Evolutionary conservation across 2,797 vertebrate species (phyloP).

Genomic region (Sphaeramia orbicularis): DNA sequence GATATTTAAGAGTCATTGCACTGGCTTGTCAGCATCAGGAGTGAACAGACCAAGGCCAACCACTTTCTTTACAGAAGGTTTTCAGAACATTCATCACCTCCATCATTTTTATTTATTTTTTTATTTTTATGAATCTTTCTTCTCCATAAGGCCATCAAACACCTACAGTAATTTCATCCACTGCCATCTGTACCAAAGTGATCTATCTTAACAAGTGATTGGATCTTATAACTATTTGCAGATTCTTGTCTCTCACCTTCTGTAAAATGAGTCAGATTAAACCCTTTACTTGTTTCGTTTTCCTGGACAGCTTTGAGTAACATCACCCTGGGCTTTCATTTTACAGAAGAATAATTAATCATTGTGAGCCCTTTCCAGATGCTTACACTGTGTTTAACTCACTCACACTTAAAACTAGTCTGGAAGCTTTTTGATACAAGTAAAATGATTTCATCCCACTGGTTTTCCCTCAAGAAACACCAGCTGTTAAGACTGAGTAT

Average conservation of each 20-base stretch:
- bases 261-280: constrained; percentile 27
- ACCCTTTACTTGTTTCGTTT: constrained; percentile 15
- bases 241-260: background rate
- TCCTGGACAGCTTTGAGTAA: too few relatives aligned
- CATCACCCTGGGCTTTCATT: too few relatives aligned
- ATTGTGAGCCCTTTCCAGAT: background rate
- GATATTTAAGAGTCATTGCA: constrained; percentile 47
- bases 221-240: constrained; percentile 14
- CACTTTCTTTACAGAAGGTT: constrained; percentile 11
- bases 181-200: constrained; percentile 39
- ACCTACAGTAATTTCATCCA: constrained; percentile 16
- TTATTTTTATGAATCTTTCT: constrained; percentile 9
- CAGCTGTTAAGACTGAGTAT: constrained; percentile 44
- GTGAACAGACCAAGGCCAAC: constrained; percentile 56
- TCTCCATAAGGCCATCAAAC: constrained; percentile 12
- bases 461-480: constrained; percentile 22
- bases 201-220: constrained; percentile 64
- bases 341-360: too few relatives aligned
- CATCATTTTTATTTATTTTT: background rate
- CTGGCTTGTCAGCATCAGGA: constrained; percentile 73
- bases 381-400: too few relatives aligned
- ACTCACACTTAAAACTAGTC: constrained; percentile 3
- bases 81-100: constrained; percentile 10
- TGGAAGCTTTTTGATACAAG: constrained; percentile 9
- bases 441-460: constrained; percentile 21